Evolutionary conservation across 1,140 invertebrate genomes (phyloP).

Genomic region (Gyrodactylus bullatarudis): DNA sequence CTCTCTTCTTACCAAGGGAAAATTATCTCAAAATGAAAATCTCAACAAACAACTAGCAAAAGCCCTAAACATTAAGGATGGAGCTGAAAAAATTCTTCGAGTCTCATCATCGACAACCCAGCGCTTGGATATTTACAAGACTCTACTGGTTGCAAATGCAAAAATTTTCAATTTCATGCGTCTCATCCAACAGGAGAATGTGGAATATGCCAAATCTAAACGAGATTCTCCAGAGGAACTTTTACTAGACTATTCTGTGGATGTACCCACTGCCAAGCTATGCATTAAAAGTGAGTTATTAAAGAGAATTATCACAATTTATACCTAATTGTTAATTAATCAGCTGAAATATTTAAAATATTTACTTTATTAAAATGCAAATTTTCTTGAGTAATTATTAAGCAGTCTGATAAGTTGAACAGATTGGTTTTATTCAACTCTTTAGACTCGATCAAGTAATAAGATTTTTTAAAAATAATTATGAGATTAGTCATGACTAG

Average conservation of each 20-base stretch:
- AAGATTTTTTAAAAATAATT: too few species aligned
- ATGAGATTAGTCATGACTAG: too few species aligned
- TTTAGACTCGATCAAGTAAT: too few species aligned
- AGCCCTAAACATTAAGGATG: not conserved
- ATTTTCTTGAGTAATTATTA: too few species aligned
- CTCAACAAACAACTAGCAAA: not conserved
- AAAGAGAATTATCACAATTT: too few species aligned
- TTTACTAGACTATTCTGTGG: not conserved
- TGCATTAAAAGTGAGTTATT: not conserved
- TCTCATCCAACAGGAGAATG: not conserved
- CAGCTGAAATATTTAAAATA: too few species aligned
- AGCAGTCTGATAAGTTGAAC: too few species aligned
- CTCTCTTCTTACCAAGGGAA: too few species aligned
- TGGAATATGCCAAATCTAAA: not conserved
- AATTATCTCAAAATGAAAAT: not conserved
- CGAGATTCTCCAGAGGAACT: not conserved
- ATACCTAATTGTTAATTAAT: too few species aligned
- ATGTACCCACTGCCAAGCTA: not conserved
- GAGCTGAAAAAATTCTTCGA: not conserved
- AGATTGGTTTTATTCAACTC: too few species aligned
- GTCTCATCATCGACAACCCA: not conserved
- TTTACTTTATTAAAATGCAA: too few species aligned
- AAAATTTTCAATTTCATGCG: not conserved
- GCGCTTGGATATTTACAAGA: not conserved
- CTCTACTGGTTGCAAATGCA: not conserved